A percentile compares a stretch with the other conserved stretches of the same genome.
These are phyloP conservation scores for Hydractinia symbiolongicarpus DNA, from an alignment of 30 jellyfish, hydroid and myxozoan species.

Conservation along the genomic window DNA sequence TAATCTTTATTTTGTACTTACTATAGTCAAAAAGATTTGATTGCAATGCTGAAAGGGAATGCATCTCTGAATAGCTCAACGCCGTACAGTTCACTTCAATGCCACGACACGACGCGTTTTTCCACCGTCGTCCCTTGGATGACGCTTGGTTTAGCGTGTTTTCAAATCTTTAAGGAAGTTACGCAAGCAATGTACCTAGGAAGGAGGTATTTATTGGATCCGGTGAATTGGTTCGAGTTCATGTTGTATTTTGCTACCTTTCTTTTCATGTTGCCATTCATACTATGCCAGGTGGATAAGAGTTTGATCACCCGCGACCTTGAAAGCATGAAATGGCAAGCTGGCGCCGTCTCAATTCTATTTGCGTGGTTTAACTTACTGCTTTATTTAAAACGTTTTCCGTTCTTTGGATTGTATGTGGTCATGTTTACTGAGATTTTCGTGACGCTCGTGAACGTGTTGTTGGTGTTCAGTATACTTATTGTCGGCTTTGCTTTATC, in stretches of 20 bases:
- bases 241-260: constrained; percentile 64
- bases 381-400: constrained; percentile 47
- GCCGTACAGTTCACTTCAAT: too few species aligned
- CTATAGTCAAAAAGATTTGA: not conserved
- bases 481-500: constrained; percentile 47
- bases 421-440: constrained; percentile 58
- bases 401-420: constrained; percentile 53
- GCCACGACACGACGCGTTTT: not conserved
- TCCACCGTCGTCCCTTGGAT: constrained; percentile 37
- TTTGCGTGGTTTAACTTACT: constrained; percentile 57
- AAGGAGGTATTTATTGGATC: constrained; percentile 43
- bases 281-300: not conserved
- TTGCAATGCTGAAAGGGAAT: too few species aligned
- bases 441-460: constrained; percentile 39
- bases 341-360: constrained; percentile 49
- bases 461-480: constrained; percentile 43
- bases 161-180: constrained; percentile 49
- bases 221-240: constrained; percentile 66
- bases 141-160: constrained; percentile 48
- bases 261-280: constrained; percentile 74
- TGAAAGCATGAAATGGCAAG: constrained; percentile 29
- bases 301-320: not conserved
- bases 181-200: constrained; percentile 46
- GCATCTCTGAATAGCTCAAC: too few species aligned
- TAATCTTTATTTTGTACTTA: not conserved